Base-by-base conservation (phyloP, 2,113 vertebrate species). In the Brachionichthys hirsutus region DNA sequence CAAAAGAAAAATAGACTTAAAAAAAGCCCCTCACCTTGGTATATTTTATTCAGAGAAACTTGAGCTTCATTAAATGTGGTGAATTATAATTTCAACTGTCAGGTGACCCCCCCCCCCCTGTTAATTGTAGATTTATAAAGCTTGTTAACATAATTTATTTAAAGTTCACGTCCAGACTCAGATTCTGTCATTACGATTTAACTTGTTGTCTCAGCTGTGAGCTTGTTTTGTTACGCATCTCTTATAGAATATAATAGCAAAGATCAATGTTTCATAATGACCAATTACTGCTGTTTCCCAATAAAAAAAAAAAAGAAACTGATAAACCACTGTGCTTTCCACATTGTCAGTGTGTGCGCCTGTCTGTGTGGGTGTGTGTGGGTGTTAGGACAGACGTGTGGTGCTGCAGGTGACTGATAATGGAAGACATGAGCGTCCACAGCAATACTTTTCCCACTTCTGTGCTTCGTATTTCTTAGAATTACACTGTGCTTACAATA, bases 271-370 rank as follows among this genome's bases (percentile, higher is more conserved):
- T 80, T 70, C 70, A 17, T 67, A 44, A 81, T 16, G 35, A 41
- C n/a, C 34, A 4, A 12, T 47, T 9, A 13, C 36, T 60, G 42
- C 22, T 40, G 17, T 71, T 62, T 77, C 44, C 46, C 18, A 85
- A 79, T 87, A 88, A 88, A 88, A 24, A 38, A 73, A 60, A n/a
- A 53, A 75, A 61, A 62, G 16, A 59, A 68, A 62, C 46, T 77
- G 64, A 68, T 67, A 70, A n/a, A 66, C 18, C 38, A 59, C 38
- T 63, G 24, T 67, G 20, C 43, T 41, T 70, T 70, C 62, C 14
- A 41, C 41, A 12, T 61, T 18, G 15, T 0, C 5, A 8, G 8
- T 8, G 13, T 71, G 24, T 54, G 35, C 46, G 9, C 5, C 8
- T 44, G 49, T 48, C 40, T 51, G 47, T 62, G 16, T 30, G 40